Evolutionary conservation across 2,797 vertebrate species (phyloP), one percentile per base, ranked within the genome.

Genomic region (Helarctos malayanus): DNA sequence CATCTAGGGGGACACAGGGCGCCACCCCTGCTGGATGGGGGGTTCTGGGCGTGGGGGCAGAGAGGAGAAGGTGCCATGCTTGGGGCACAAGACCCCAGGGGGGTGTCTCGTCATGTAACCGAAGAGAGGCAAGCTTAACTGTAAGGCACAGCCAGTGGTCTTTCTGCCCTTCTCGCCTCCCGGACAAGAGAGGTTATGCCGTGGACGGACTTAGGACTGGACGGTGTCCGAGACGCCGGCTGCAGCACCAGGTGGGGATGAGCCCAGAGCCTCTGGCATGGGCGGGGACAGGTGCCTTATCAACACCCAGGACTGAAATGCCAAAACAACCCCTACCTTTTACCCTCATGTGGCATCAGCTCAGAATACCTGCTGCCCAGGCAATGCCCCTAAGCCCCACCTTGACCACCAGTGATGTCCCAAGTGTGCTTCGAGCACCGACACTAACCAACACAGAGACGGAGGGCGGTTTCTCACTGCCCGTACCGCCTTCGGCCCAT

Each of bases 21-120:
- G 29, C 6, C 63, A 23, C 13, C 12, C 16, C 9, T 19, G 4
- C 45, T 82, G n/a, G 19, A 5, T 32, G 29, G 11, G 12, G 35
- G 49, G 6, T 16, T 12, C 4, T 3, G n/a, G 7, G 32, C 1
- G 0, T 8, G 15, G 61, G 3, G 15, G 14, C 63, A 18, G 32
- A 3, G 32, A 65, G 32, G 63, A 65, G 63, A n/a, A 65, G 32
- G 63, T 57, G 7, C 63, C 32, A 18, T 3, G 63, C 63, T 65
- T n/a, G 63, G 3, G 32, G 16, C 15, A 0, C 56, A 73, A 54
- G 11, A 21, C 65, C 82, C 25, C 32, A 38, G 15, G 63, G 35
- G 23, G 3, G 13, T n/a, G 13, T n/a, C 54, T 81, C 49, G 6
- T 54, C 85, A 47, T n/a, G 35, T 75, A 29, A 52, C 61, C n/a